A percentile compares a stretch with the other conserved stretches of the same genome.
These are phyloP conservation scores for Notarius quadriscutis DNA, from an alignment of 2,113 vertebrate genomes.

Conservation along the genomic window DNA sequence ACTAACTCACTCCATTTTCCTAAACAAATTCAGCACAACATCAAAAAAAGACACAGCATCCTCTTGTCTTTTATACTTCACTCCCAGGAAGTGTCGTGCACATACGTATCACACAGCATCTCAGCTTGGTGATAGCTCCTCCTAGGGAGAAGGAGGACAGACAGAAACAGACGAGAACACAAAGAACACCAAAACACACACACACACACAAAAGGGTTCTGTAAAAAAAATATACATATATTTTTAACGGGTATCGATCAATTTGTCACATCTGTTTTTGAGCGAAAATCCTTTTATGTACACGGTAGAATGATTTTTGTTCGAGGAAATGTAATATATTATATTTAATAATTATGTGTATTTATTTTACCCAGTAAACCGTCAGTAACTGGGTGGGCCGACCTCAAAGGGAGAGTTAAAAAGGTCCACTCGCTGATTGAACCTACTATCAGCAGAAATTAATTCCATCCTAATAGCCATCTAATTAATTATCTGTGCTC, in stretches of 20 bases:
- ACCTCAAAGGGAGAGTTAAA: too few relatives aligned
- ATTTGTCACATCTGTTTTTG: background rate
- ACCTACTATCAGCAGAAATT: background rate
- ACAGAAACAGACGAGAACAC: background rate
- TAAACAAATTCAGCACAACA: background rate
- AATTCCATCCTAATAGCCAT: background rate
- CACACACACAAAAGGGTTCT: background rate
- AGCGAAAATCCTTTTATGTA: too few relatives aligned
- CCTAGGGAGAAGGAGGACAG: background rate
- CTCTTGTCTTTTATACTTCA: background rate
- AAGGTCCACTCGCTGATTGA: background rate
- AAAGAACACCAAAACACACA: background rate
- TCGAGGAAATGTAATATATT: background rate
- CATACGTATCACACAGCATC: background rate
- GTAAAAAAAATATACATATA: background rate
- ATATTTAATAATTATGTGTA: background rate
- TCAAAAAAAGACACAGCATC: background rate
- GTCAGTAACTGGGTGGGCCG: background rate
- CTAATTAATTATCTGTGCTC: conserved; percentile 8
- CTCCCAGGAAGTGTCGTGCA: background rate
- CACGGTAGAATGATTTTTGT: background rate
- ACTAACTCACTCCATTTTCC: background rate
- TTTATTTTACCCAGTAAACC: background rate
- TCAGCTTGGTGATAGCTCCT: background rate
- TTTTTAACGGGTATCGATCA: background rate